phyloP scores from a whole-genome alignment of 2,888 invertebrate genomes.

The Andricus curvator region DNA sequence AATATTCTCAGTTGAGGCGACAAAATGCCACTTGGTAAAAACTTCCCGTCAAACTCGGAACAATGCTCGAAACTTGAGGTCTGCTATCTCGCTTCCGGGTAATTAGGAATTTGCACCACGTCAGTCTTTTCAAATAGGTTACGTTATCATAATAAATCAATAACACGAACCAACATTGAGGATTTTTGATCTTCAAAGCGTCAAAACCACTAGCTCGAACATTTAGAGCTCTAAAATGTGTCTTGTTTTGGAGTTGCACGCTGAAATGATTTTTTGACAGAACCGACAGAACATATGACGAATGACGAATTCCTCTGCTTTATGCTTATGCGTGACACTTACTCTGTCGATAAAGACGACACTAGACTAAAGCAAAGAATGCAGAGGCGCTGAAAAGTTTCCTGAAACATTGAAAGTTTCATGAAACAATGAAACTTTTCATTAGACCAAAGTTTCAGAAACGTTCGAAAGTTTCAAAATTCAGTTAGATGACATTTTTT shows the following conservation, averaged over 20 bases:
- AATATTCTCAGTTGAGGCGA: background rate
- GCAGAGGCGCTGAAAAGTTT: no score
- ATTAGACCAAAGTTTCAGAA: no score
- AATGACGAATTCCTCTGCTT: background rate
- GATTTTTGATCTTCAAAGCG: background rate
- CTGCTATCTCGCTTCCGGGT: background rate
- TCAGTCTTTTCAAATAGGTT: slow-evolving; percentile 32
- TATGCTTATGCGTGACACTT: background rate
- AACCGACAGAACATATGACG: slow-evolving; percentile 25
- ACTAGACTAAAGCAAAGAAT: no score
- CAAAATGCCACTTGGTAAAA: background rate
- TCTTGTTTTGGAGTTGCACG: slow-evolving; percentile 27
- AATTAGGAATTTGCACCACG: slow-evolving; percentile 41
- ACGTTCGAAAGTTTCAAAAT: no score
- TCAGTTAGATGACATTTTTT: no score
- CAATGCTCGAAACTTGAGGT: background rate
- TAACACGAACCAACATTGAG: slow-evolving; percentile 6
- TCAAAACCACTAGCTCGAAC: background rate
- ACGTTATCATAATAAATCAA: slow-evolving; percentile 9
- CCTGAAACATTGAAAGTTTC: no score
- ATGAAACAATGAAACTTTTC: no score
- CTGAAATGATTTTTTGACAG: slow-evolving; percentile 18
- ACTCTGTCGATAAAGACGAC: slow-evolving; percentile 7
- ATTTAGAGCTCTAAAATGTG: background rate
- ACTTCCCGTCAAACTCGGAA: background rate